phyloP scores from a whole-genome alignment of 2,888 invertebrate species.

The Drosophila borborema region DNA sequence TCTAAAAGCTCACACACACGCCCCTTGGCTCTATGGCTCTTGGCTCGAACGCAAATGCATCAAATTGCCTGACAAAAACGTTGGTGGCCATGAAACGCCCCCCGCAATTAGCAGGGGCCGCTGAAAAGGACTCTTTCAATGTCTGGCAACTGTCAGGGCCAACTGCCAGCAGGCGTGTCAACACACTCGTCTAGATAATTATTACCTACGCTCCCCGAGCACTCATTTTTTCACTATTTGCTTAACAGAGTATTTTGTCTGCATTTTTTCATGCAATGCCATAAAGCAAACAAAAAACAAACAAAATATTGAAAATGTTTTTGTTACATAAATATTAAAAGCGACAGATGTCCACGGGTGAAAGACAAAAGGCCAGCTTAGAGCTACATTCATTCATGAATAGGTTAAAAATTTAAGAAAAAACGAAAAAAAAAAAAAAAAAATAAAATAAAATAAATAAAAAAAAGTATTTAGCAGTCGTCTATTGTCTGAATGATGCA shows the following conservation, averaged over 20 bases:
- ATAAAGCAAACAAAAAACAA: conserved; percentile 21
- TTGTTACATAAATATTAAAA: conserved; percentile 63
- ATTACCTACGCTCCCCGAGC: conserved; percentile 36
- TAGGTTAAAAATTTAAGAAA: background rate
- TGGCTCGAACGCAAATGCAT: conserved; percentile 62
- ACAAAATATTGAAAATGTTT: conserved; percentile 50
- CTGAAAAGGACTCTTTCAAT: conserved; percentile 51
- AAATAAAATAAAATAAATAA: background rate
- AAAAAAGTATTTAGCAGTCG: conserved; percentile 14
- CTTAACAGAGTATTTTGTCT: conserved; percentile 9
- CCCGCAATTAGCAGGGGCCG: conserved; percentile 33
- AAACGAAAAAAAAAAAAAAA: conserved; percentile 13
- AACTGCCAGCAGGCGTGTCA: conserved; percentile 56
- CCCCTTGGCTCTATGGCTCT: conserved; percentile 45
- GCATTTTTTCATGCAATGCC: conserved; percentile 46
- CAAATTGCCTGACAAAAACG: conserved; percentile 72
- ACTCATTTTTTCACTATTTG: conserved; percentile 14
- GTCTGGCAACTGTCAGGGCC: conserved; percentile 56
- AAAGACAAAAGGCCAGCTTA: conserved; percentile 61
- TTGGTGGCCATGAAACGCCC: conserved; percentile 56
- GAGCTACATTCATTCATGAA: conserved; percentile 31
- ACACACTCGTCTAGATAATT: conserved; percentile 62
- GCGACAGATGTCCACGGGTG: conserved; percentile 62
- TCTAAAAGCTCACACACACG: conserved; percentile 62
- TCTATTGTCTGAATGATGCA: conserved; percentile 57